Conservation (phyloP, 2,888 invertebrate genomes). For the Amblyteles armatorius region DNA sequence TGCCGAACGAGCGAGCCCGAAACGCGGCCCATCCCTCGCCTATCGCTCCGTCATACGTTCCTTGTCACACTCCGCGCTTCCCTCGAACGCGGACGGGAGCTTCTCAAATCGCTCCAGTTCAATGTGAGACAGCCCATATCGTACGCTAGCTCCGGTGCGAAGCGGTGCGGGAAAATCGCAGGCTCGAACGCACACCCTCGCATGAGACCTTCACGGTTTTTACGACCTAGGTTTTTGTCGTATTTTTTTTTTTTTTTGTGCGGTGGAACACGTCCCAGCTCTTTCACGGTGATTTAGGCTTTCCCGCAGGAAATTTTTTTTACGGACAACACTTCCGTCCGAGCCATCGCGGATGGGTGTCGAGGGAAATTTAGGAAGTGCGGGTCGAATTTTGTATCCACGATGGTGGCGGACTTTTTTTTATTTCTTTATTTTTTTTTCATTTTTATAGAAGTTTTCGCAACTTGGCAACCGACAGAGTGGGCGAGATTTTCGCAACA, state of each 20-base stretch:
- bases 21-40: background rate
- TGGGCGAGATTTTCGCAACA: conserved; percentile 12
- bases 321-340: background rate
- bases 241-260: no score
- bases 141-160: background rate
- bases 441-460: conserved; percentile 1
- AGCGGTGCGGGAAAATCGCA: background rate
- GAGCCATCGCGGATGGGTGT: background rate
- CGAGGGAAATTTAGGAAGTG: background rate
- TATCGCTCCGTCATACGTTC: background rate
- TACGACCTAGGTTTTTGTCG: background rate
- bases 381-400: background rate
- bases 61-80: background rate
- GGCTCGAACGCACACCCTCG: conserved; percentile 14
- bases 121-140: background rate
- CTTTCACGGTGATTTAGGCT: conserved; percentile 7
- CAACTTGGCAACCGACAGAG: background rate
- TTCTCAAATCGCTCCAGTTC: conserved; percentile 4
- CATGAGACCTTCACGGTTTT: background rate
- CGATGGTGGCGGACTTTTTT: background rate
- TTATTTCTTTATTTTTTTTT: background rate
- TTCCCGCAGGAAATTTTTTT: background rate
- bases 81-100: conserved; percentile 7
- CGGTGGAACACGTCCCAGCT: no score
- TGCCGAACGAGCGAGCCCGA: conserved; percentile 32